Conservation (phyloP, 2,888 invertebrate genomes). For the Buathra laborator region DNA sequence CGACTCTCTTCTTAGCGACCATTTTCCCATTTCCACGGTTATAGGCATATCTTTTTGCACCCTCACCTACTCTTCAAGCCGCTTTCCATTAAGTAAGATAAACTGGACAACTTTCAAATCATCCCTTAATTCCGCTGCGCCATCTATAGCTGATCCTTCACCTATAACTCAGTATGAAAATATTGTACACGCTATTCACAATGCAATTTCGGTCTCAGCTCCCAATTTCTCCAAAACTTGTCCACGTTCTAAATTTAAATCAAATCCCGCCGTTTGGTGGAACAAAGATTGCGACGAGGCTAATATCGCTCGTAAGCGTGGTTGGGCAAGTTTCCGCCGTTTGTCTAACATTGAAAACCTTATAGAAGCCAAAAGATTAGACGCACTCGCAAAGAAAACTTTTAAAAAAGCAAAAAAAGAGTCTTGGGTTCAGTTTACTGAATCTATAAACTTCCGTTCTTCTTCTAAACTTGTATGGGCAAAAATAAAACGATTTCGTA, state of each 20-base stretch:
- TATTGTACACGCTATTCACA: not conserved
- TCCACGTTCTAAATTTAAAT: not conserved
- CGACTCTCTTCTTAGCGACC: conserved; percentile 48
- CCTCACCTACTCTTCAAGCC: not conserved
- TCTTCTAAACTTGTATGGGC: not conserved
- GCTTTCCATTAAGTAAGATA: not conserved
- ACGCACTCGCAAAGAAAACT: conserved; percentile 6
- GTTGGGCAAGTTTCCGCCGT: not conserved
- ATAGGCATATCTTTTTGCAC: conserved; percentile 1
- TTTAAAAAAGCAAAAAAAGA: conserved; percentile 2
- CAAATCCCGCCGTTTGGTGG: conserved; percentile 28
- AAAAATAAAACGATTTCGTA: not conserved
- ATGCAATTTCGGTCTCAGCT: not conserved
- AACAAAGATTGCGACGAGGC: conserved; percentile 11
- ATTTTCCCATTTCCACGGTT: conserved; percentile 33
- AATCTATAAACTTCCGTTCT: conserved; percentile 8
- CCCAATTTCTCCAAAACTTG: not conserved
- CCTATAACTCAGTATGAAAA: conserved; percentile 1
- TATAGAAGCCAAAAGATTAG: not conserved
- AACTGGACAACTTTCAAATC: conserved; percentile 1
- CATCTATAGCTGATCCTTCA: not conserved
- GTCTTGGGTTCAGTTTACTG: conserved; percentile 15
- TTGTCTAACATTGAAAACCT: no score
- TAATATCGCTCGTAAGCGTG: not conserved
- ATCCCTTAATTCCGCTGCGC: not conserved